Evolutionary conservation across 2,888 invertebrate species (phyloP).

Genomic region (Eilema caniola): DNA sequence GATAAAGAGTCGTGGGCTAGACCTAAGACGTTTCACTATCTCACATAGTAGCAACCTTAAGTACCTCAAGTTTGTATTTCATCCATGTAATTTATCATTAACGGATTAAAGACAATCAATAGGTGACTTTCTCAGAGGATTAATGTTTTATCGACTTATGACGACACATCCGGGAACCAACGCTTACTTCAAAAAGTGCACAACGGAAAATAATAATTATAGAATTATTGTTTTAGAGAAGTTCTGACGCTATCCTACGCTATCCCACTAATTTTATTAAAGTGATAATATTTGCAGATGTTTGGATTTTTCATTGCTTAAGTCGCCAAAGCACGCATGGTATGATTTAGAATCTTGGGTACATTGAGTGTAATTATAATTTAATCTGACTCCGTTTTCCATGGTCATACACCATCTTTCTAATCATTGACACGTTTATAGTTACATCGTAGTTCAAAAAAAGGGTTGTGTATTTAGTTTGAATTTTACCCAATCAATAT

Average conservation of each 20-base stretch:
- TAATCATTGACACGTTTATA: too few species aligned
- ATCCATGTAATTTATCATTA: neutral
- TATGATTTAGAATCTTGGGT: too few species aligned
- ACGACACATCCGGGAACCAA: neutral
- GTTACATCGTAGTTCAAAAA: too few species aligned
- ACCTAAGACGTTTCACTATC: neutral
- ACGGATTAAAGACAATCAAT: neutral
- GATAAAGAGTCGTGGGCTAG: neutral
- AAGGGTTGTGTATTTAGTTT: too few species aligned
- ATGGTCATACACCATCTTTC: too few species aligned
- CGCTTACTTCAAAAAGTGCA: neutral
- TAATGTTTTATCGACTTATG: neutral
- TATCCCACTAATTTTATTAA: too few species aligned
- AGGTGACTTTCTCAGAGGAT: neutral
- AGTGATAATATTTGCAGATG: too few species aligned
- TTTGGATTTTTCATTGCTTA: too few species aligned
- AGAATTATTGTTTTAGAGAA: neutral
- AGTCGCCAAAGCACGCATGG: too few species aligned
- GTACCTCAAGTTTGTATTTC: rapidly evolving
- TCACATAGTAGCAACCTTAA: neutral
- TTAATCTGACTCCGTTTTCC: too few species aligned
- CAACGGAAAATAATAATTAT: neutral
- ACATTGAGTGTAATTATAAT: too few species aligned
- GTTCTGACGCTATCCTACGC: neutral
- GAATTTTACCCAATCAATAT: too few species aligned